A percentile compares a stretch with the other conserved stretches of the same genome.
phyloP scores from a whole-genome alignment of 2,888 invertebrate species.

The Spilarctia lutea region DNA sequence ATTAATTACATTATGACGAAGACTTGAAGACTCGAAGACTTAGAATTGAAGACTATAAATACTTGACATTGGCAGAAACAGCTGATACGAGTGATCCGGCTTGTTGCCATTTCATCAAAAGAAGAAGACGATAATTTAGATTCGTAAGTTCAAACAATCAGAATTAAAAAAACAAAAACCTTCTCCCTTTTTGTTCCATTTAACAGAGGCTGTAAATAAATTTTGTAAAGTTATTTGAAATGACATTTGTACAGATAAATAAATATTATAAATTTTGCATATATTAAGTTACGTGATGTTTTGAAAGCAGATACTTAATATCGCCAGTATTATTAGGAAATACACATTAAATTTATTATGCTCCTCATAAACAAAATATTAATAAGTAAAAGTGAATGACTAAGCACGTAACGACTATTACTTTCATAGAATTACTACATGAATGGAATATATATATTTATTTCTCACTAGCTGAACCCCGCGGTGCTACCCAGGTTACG shows the following conservation, averaged over 20 bases:
- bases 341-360: neutral
- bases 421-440: neutral
- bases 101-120: no score
- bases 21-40: no score
- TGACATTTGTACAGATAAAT: no score
- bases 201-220: neutral
- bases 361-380: neutral
- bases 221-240: no score
- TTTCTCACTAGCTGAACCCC: neutral
- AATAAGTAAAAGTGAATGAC: neutral
- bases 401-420: neutral
- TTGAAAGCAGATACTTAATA: neutral
- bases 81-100: no score
- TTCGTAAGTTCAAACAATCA: neutral
- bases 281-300: neutral
- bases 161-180: neutral
- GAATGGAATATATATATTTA: neutral
- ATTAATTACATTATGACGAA: no score
- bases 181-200: neutral
- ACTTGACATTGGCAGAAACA: no score
- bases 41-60: no score
- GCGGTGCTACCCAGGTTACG: no score
- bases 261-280: no score
- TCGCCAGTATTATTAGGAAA: neutral
- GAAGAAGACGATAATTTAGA: no score